Evolutionary conservation across 2,797 vertebrate genomes (phyloP), one percentile per base, ranked within the genome.

Genomic region (Notoglanidium macrostoma): DNA sequence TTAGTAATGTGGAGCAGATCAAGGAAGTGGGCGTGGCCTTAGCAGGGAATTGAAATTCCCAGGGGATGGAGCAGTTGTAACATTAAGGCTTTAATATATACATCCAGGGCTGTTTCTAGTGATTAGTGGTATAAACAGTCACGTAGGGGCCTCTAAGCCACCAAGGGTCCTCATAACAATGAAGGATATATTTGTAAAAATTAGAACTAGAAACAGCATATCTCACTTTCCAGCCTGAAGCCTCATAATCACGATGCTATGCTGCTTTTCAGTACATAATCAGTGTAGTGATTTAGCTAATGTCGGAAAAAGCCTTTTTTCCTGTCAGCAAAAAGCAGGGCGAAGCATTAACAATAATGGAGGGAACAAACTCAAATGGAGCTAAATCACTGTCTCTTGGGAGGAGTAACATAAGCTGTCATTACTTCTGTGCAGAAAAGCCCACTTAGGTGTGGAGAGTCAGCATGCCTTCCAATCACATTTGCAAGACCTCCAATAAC

Each of bases 371-470:
- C 81, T 32, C 46, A 78, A 85, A 89, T 77, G 46, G 81, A 67
- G 68, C 29, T 82, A 82, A 89, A 87, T 87, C 57, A 72, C 51
- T 86, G 70, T 89, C 86, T 83, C 17, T 55, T 65, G 81, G 61
- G 81, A 86, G 40, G 73, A 65, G 49, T 26, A 29, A 78, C 74
- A 85, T 74, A 85, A 85, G 85, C 46, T 35, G 82, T 81, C n/a
- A 73, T 46, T 76, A 79, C 77, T 26, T 12, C 32, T 61, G 59
- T 70, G 14, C 40, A 68, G 35, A 23, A 83, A 87, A 77, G 54
- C 61, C 54, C 61, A 51, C 74, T 49, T 23, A 23, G 61, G 57
- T 67, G 49, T 83, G n/a, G 44, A 63, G 77, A 70, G 40, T 89
- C 84, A 84, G 76, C 46, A 54, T 3, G 2, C n/a, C n/a, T 55